Percentiles rank a stretch among this genome's conserved stretches.
phyloP scores from a whole-genome alignment of 2,888 invertebrate species.

The Chymomyza amoena region DNA sequence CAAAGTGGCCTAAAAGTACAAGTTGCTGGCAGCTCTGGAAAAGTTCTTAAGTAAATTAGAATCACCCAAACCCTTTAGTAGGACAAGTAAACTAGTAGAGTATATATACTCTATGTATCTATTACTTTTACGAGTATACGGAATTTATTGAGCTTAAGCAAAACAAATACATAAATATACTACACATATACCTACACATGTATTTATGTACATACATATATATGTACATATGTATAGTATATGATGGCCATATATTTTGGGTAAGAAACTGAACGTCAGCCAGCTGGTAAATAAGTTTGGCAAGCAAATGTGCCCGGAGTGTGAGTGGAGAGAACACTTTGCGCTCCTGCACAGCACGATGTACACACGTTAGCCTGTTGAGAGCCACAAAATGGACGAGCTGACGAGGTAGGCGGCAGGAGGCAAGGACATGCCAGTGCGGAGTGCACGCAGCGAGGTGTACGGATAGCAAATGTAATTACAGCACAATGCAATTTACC shows the following conservation, averaged over 20 bases:
- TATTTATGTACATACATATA: neutral
- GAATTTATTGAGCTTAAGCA: neutral
- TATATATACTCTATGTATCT: neutral
- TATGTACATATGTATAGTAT: neutral
- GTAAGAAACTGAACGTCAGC: neutral
- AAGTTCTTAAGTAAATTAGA: neutral
- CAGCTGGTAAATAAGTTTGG: neutral
- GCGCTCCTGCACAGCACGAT: neutral
- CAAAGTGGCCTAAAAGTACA: neutral
- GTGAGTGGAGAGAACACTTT: neutral
- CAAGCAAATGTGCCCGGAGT: neutral
- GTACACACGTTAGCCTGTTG: slow-evolving; percentile 37
- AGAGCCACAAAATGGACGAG: slow-evolving; percentile 53
- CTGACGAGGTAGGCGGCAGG: slow-evolving; percentile 7
- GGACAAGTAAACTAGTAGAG: no score
- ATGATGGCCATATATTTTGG: neutral
- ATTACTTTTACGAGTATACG: neutral
- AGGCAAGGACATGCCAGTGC: slow-evolving; percentile 7
- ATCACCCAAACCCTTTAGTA: neutral
- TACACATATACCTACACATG: no score
- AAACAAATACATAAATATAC: neutral
- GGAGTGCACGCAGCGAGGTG: neutral
- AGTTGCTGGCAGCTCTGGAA: neutral
- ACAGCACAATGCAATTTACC: slow-evolving; percentile 70
- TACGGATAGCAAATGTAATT: slow-evolving; percentile 60